Percentiles rank a stretch among this genome's conserved stretches.
These are phyloP conservation scores for Drosophila simulans DNA, from an alignment of 1,140 invertebrate genomes.

Conservation along the genomic window DNA sequence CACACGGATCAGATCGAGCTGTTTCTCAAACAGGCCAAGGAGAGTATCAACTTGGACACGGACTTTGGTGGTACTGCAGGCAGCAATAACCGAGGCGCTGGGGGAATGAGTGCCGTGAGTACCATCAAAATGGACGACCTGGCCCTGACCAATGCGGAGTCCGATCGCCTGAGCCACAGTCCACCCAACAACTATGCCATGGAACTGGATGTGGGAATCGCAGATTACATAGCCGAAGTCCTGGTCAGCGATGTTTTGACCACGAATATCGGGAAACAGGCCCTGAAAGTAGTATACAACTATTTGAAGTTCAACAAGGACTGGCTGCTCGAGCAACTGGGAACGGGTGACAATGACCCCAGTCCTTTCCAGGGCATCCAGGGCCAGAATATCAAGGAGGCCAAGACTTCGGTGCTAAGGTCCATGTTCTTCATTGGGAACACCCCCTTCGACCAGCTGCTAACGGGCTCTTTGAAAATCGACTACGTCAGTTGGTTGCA, in stretches of 20 bases:
- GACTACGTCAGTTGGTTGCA: slow-evolving; percentile 86
- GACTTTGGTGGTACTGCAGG: slow-evolving; percentile 54
- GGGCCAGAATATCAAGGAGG: slow-evolving; percentile 85
- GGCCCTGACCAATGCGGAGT: slow-evolving; percentile 70
- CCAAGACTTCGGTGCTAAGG: slow-evolving; percentile 87
- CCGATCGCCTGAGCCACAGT: slow-evolving; percentile 75
- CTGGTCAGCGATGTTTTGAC: slow-evolving; percentile 86
- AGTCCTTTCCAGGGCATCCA: slow-evolving; percentile 75
- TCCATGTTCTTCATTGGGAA: slow-evolving; percentile 92
- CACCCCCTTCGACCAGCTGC: slow-evolving; percentile 88
- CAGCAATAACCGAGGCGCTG: slow-evolving; percentile 38
- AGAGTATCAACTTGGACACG: slow-evolving; percentile 78
- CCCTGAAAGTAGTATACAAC: slow-evolving; percentile 87
- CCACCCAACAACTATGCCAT: slow-evolving; percentile 79
- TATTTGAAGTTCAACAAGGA: slow-evolving; percentile 89
- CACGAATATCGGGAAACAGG: slow-evolving; percentile 85
- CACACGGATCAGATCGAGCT: slow-evolving; percentile 89
- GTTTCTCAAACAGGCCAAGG: slow-evolving; percentile 86
- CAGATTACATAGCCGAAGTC: slow-evolving; percentile 85
- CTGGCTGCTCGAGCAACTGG: slow-evolving; percentile 87
- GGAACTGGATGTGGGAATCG: slow-evolving; percentile 84
- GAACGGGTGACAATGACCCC: slow-evolving; percentile 82
- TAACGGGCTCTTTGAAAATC: slow-evolving; percentile 85
- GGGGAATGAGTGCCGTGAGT: slow-evolving; percentile 75
- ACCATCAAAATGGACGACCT: slow-evolving; percentile 82